A percentile compares a stretch with the other conserved stretches of the same genome.
These are phyloP conservation scores for Apodemia mormo DNA, from an alignment of 2,888 invertebrate species.

Conservation along the genomic window DNA sequence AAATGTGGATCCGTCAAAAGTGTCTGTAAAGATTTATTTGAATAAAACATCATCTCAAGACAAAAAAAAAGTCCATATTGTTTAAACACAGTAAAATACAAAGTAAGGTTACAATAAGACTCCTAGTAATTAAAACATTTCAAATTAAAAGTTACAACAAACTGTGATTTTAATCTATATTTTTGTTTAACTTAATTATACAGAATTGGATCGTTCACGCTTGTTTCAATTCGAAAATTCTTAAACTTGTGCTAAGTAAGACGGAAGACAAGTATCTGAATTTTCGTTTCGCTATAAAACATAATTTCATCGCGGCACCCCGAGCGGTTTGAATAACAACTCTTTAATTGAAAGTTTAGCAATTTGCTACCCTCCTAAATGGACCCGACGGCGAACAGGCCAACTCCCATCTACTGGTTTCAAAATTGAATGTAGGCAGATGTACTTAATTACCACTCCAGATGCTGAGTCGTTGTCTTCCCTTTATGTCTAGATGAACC, in stretches of 20 bases:
- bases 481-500: constrained; percentile 73
- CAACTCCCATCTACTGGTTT: constrained; percentile 72
- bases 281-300: constrained; percentile 73
- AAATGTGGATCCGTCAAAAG: too few relatives aligned
- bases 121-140: constrained; percentile 11
- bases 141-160: constrained; percentile 13
- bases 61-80: background rate
- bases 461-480: constrained; percentile 59
- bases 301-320: constrained; percentile 70
- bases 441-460: constrained; percentile 79
- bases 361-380: constrained; percentile 79
- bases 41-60: too few relatives aligned
- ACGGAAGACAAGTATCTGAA: constrained; percentile 67
- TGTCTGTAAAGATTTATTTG: too few relatives aligned
- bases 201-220: constrained; percentile 3
- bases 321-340: constrained; percentile 79
- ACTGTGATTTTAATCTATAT: constrained; percentile 16
- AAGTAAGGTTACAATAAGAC: background rate
- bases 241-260: constrained; percentile 48
- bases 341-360: constrained; percentile 82
- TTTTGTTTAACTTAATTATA: constrained; percentile 17
- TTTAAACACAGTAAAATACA: background rate
- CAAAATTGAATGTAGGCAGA: constrained; percentile 82
- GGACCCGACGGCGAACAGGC: constrained; percentile 71
- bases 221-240: constrained; percentile 8